A percentile compares a stretch with the other conserved stretches of the same genome.
phyloP scores from a whole-genome alignment of 53 echinoderm and acorn worm genomes.

The Pentamera pediparva region DNA sequence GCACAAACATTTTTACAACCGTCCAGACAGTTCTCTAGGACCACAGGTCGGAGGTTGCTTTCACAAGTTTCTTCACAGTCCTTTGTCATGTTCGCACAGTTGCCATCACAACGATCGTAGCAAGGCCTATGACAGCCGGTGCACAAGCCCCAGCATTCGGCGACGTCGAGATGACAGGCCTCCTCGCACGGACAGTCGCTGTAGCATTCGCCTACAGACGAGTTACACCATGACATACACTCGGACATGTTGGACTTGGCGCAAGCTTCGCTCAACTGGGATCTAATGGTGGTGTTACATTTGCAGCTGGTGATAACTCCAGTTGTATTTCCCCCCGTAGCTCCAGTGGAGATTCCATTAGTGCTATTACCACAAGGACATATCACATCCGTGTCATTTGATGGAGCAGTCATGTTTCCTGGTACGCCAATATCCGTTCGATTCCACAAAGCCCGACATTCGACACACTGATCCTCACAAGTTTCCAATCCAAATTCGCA shows the following conservation, averaged over 20 bases:
- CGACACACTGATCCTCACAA: background rate
- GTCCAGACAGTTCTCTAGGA: background rate
- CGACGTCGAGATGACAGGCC: conserved; percentile 21
- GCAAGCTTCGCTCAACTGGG: background rate
- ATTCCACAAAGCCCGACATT: background rate
- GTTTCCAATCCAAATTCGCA: background rate
- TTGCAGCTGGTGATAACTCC: background rate
- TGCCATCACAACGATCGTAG: conserved; percentile 10
- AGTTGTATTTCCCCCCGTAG: background rate
- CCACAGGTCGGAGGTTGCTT: background rate
- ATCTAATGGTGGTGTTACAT: background rate
- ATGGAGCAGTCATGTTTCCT: no score
- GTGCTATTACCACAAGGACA: background rate
- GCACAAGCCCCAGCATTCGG: conserved; percentile 38
- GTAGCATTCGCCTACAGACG: conserved; percentile 27
- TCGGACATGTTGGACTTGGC: conserved; percentile 23
- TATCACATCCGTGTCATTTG: background rate
- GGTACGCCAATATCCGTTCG: background rate
- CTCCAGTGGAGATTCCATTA: background rate
- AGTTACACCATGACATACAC: conserved; percentile 32
- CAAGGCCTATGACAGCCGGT: conserved; percentile 43
- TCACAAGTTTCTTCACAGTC: conserved; percentile 32
- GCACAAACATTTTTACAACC: background rate
- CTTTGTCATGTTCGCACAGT: conserved; percentile 16
- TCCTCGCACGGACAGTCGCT: conserved; percentile 51